Evolutionary conservation across 2,113 vertebrate genomes (phyloP).

Genomic region (Protobothrops flavoviridis): DNA sequence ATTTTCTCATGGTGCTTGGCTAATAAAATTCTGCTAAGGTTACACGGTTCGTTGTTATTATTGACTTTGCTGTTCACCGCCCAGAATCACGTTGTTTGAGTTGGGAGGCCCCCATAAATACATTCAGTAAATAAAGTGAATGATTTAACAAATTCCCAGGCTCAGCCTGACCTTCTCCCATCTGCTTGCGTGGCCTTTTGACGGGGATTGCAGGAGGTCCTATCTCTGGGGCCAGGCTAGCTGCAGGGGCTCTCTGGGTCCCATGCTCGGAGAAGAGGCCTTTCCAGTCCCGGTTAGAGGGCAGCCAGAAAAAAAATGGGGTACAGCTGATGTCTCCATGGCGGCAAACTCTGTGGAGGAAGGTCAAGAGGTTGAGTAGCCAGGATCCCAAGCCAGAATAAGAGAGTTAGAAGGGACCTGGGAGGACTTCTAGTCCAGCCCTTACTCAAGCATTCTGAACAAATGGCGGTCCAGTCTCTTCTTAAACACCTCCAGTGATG

Average conservation of each 20-base stretch:
- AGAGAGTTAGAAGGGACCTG: neutral
- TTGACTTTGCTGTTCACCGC: neutral
- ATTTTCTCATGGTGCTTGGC: neutral
- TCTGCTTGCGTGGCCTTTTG: neutral
- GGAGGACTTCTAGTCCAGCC: neutral
- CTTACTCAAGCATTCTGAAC: neutral
- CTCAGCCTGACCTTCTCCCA: neutral
- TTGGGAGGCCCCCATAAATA: neutral
- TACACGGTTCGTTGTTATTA: neutral
- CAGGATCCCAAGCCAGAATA: neutral
- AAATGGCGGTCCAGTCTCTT: neutral
- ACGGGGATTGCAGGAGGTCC: neutral
- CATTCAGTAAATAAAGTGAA: neutral
- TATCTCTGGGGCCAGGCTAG: neutral
- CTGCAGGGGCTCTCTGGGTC: neutral
- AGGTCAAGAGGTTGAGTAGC: neutral
- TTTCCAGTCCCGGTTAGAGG: neutral
- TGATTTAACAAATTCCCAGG: neutral
- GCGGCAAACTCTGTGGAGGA: neutral
- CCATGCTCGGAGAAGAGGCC: neutral
- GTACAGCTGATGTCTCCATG: neutral
- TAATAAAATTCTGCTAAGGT: neutral
- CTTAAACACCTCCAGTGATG: neutral
- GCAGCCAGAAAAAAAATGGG: neutral
- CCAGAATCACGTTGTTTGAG: neutral